phyloP scores from a whole-genome alignment of 2,888 invertebrate genomes.

The Apamea crenata region DNA sequence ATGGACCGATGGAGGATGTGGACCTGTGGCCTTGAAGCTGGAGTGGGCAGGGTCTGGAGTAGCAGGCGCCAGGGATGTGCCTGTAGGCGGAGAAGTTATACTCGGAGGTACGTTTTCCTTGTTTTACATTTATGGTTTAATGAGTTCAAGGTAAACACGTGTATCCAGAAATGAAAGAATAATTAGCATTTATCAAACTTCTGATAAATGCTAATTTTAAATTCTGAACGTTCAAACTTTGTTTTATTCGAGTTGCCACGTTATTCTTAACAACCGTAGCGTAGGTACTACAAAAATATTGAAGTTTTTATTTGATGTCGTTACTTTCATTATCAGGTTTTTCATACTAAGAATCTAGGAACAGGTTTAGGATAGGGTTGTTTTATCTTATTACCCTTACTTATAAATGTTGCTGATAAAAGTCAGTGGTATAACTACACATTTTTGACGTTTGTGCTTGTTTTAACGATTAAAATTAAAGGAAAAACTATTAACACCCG shows the following conservation, averaged over 20 bases:
- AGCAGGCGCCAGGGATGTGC: constrained; percentile 86
- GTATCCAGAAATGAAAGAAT: not conserved
- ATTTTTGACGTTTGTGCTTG: not conserved
- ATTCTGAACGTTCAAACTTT: constrained; percentile 8
- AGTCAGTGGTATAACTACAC: not conserved
- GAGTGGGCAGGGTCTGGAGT: constrained; percentile 91
- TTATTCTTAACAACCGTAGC: not conserved
- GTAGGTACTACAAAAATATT: not conserved
- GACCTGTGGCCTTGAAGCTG: constrained; percentile 94
- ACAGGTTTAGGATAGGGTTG: not conserved
- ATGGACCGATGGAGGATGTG: constrained; percentile 97
- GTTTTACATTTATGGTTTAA: not conserved
- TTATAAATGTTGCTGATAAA: not conserved
- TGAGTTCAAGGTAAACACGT: not conserved
- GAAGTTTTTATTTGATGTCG: not conserved
- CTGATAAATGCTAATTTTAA: not conserved
- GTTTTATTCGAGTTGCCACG: not conserved
- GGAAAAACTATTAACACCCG: not conserved
- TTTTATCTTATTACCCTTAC: not conserved
- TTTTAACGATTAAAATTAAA: not conserved
- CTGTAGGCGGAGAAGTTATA: constrained; percentile 86
- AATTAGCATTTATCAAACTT: constrained; percentile 17
- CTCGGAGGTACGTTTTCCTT: constrained; percentile 80
- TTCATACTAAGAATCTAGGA: not conserved
- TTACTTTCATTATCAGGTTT: not conserved